Conservation (phyloP, 2,113 vertebrate genomes). For the Grantiella picta region DNA sequence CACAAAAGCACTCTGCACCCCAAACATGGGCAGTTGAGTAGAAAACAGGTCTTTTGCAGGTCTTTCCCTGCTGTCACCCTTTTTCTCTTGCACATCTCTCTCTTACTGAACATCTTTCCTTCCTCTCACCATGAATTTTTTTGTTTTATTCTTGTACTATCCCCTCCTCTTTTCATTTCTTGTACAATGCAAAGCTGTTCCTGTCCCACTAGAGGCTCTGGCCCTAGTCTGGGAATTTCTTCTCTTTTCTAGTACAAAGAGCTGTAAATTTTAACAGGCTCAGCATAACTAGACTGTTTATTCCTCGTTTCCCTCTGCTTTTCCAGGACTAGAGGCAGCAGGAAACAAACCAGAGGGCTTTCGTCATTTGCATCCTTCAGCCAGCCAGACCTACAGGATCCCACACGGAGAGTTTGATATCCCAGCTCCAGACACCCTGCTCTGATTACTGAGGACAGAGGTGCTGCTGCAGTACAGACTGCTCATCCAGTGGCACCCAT, state of each 20-base stretch:
- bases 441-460: neutral
- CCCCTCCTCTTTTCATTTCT: neutral
- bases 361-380: neutral
- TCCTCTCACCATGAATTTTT: neutral
- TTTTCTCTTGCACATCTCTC: neutral
- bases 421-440: neutral
- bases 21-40: neutral
- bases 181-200: neutral
- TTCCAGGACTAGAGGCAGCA: neutral
- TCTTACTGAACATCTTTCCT: neutral
- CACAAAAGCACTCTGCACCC: neutral
- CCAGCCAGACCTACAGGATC: neutral
- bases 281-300: neutral
- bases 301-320: neutral
- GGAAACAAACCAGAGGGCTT: neutral
- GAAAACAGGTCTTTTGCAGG: neutral
- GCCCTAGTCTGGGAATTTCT: neutral
- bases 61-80: neutral
- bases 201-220: neutral
- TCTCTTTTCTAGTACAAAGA: neutral
- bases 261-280: neutral
- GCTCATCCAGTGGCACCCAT: neutral
- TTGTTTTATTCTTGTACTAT: neutral
- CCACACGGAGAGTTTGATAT: neutral
- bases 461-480: neutral